These are phyloP conservation scores for Cyrtonyx montezumae DNA, from an alignment of 2,113 vertebrate species.

Conservation along the genomic window DNA sequence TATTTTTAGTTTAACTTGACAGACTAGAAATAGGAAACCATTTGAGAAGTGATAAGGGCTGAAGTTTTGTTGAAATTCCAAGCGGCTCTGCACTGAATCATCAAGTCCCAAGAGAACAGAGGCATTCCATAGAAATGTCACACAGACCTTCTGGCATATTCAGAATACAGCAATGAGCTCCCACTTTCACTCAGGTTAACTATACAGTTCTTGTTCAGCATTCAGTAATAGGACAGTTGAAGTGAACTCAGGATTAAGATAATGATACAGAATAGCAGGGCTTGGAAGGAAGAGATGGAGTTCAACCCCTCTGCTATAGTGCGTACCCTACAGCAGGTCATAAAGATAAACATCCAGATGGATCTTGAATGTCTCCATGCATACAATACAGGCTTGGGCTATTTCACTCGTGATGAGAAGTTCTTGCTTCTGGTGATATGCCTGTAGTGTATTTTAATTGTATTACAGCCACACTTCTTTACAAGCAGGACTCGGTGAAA, in stretches of 20 bases:
- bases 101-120: constrained; percentile 61
- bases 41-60: constrained; percentile 13
- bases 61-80: constrained; percentile 40
- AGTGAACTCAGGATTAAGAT: background rate
- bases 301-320: no score
- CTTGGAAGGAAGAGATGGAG: no score
- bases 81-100: constrained; percentile 54
- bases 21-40: constrained; percentile 13
- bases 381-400: background rate
- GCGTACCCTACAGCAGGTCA: no score
- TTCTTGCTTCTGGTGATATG: background rate
- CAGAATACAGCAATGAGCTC: constrained; percentile 27
- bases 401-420: background rate
- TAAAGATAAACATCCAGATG: no score
- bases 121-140: constrained; percentile 61
- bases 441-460: background rate
- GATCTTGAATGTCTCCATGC: no score
- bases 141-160: constrained; percentile 46
- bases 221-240: background rate
- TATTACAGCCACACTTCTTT: background rate
- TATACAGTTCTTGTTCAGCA: background rate
- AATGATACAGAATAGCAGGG: background rate
- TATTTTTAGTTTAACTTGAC: constrained; percentile 39
- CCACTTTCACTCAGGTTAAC: background rate
- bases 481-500: background rate